A percentile compares a stretch with the other conserved stretches of the same genome.
phyloP scores from a whole-genome alignment of 2,797 vertebrate genomes.

The Gallirallus australis region DNA sequence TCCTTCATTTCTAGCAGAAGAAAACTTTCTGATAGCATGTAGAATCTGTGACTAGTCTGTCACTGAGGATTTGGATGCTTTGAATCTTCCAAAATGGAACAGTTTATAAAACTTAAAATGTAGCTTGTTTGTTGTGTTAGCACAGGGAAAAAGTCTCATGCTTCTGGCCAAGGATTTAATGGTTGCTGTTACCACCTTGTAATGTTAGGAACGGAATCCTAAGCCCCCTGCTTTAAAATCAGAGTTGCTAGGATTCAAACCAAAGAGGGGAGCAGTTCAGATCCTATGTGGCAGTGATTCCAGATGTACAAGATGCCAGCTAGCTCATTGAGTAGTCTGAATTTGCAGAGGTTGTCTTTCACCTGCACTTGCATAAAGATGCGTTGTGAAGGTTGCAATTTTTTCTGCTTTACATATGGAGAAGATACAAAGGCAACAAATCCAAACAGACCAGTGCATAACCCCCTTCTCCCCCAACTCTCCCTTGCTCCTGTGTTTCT shows the following conservation, averaged over 20 bases:
- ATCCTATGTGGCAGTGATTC: neutral
- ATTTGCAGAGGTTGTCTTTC: neutral
- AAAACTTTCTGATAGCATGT: slow-evolving; percentile 53
- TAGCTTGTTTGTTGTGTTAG: slow-evolving; percentile 5
- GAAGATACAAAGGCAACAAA: neutral
- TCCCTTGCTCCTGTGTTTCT: fast-evolving
- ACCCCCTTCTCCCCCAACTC: fast-evolving
- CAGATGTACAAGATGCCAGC: neutral
- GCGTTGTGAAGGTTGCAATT: neutral
- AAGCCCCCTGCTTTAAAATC: neutral
- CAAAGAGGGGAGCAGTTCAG: neutral
- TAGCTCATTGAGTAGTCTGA: neutral
- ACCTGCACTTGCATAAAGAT: neutral
- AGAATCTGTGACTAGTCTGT: slow-evolving; percentile 44
- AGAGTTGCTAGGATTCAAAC: neutral
- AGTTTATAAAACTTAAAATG: neutral
- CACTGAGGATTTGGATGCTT: slow-evolving; percentile 8
- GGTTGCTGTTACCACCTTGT: neutral
- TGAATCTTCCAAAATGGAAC: slow-evolving; percentile 45
- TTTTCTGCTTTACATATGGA: neutral
- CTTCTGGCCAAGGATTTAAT: neutral
- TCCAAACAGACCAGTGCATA: neutral
- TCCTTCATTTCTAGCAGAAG: slow-evolving; percentile 55
- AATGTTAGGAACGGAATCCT: neutral
- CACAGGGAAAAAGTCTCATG: neutral